Base-by-base conservation (phyloP, 1,140 invertebrate genomes). In the Luehdorfia chinensis region DNA sequence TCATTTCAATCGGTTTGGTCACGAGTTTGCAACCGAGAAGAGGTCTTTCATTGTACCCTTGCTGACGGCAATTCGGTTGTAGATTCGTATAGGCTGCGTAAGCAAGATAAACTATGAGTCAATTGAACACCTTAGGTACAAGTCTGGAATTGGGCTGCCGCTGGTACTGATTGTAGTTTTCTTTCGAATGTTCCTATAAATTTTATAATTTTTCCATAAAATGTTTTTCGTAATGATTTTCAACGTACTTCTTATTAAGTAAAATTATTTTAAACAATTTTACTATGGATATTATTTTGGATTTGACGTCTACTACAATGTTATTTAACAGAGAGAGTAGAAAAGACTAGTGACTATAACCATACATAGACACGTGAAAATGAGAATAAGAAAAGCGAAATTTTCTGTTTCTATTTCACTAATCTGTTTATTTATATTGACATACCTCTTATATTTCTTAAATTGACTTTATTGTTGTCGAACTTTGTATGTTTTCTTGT, bases 1-100 rank as follows among this genome's bases (percentile, higher is more conserved):
- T 79, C 75, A 74, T 62, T 65, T 65, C 64, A 75, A 74, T 53
- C 66, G 75, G 75, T 73, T 58, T 68, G 64, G 64, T 71, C 49
- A 70, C 60, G 75, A 80, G 61, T 75, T 75, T 71, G 66, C 74
- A 79, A 78, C 63, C 62, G 64, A 69, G 44, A 47, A 27, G 59
- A 54, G 57, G 50, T 52, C 62, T 55, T 47, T 52, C 33, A 48
- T 47, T 32, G 30, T 45, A 50, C 30, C 25, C 16, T 51, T 61
- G 49, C 51, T 50, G 39, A 43, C 23, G 45, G 47, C 44, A 46
- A 52, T 55, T 72, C 69, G 69, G 62, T 78, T 77, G 75, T 63
- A 62, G 44, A 68, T 66, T 73, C 57, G 45, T 54, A 47, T 54
- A 37, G 43, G 57, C 55, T 51, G 39, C 41, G 37, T 21, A 41